phyloP scores from a whole-genome alignment of 2,888 invertebrate genomes.

The Ceraclea dissimilis region DNA sequence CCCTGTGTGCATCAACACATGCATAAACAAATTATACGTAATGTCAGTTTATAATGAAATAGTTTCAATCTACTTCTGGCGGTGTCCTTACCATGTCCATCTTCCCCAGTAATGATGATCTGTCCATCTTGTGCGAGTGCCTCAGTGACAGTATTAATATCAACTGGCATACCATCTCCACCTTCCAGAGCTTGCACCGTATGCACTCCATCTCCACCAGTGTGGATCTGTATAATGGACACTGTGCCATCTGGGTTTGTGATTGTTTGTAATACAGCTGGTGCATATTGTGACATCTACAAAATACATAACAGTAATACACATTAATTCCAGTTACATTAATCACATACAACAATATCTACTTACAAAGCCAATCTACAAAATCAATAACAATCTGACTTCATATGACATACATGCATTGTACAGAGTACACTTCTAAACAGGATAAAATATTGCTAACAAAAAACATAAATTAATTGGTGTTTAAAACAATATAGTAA shows the following conservation, averaged over 20 bases:
- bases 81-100: slow-evolving; percentile 83
- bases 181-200: slow-evolving; percentile 69
- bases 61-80: too few relatives aligned
- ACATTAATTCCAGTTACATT: too few relatives aligned
- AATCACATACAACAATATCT: too few relatives aligned
- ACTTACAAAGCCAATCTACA: too few relatives aligned
- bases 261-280: slow-evolving; percentile 90
- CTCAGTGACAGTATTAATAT: slow-evolving; percentile 82
- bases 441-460: too few relatives aligned
- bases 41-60: not conserved
- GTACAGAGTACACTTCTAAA: too few relatives aligned
- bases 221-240: slow-evolving; percentile 77
- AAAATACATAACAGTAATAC: slow-evolving; percentile 16
- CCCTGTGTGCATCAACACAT: slow-evolving; percentile 42
- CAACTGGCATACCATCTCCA: slow-evolving; percentile 76
- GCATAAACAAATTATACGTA: not conserved
- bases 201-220: slow-evolving; percentile 53
- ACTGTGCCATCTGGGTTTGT: slow-evolving; percentile 95
- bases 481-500: too few relatives aligned
- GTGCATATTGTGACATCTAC: slow-evolving; percentile 65
- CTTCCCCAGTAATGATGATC: slow-evolving; percentile 90
- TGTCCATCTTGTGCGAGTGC: slow-evolving; percentile 90
- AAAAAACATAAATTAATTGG: too few relatives aligned
- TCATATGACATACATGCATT: too few relatives aligned
- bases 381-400: too few relatives aligned